These are phyloP conservation scores for Troilus luridus DNA, from an alignment of 2,888 invertebrate genomes.

Conservation along the genomic window DNA sequence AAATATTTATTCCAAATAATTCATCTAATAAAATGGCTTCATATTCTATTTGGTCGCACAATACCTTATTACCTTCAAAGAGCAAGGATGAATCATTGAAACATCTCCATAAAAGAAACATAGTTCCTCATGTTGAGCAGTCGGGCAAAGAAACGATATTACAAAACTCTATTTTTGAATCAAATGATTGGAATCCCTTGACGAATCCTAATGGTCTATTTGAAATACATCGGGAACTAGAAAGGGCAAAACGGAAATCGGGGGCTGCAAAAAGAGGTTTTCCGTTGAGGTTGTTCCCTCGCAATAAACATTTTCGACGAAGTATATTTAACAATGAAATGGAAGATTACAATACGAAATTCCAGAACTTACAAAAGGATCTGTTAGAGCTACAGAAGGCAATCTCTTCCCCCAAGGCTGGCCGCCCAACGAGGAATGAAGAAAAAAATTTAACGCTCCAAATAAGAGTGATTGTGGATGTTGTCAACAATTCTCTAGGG, in stretches of 20 bases:
- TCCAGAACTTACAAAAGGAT: constrained; percentile 51
- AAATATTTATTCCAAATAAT: background rate
- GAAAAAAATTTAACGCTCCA: constrained; percentile 55
- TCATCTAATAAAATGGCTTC: background rate
- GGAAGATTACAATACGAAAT: constrained; percentile 34
- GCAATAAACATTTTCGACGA: background rate
- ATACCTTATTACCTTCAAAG: background rate
- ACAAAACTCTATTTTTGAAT: background rate
- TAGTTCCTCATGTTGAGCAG: background rate
- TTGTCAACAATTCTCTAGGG: background rate
- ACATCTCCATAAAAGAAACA: background rate
- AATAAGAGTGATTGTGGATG: constrained; percentile 53
- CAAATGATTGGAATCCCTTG: background rate
- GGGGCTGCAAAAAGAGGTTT: background rate
- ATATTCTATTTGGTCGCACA: background rate
- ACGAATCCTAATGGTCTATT: background rate
- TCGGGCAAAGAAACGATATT: background rate
- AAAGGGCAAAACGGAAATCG: background rate
- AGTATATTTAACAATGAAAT: background rate
- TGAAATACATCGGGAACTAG: background rate
- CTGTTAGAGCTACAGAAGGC: constrained; percentile 45
- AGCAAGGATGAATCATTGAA: background rate
- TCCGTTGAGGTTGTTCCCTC: background rate
- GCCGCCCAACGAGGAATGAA: background rate
- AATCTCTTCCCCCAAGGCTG: background rate